These are phyloP conservation scores for Heptranchias perlo DNA, from an alignment of 2,113 vertebrate genomes.

Conservation along the genomic window DNA sequence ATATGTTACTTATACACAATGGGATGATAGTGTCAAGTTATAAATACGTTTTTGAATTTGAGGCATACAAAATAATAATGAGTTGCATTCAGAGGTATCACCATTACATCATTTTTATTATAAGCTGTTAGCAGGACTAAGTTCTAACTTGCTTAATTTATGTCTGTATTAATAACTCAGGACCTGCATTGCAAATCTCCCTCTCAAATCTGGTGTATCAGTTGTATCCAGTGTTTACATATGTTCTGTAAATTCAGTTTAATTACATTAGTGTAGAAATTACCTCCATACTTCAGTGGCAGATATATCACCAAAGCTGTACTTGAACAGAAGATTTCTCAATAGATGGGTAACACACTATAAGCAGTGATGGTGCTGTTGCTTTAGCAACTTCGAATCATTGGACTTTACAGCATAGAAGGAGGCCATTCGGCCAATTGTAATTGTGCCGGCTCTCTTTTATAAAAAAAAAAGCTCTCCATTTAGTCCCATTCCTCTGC, in stretches of 20 bases:
- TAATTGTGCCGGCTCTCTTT: not conserved
- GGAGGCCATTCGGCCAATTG: not conserved
- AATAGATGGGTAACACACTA: not conserved
- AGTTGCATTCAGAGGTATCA: not conserved
- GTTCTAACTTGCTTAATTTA: not conserved
- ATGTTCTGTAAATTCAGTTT: not conserved
- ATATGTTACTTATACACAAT: slow-evolving; percentile 33
- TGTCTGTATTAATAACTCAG: not conserved
- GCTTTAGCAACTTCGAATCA: not conserved
- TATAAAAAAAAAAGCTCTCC: not conserved
- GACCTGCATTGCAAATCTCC: not conserved
- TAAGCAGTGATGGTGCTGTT: not conserved
- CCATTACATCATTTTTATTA: not conserved
- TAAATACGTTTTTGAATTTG: not conserved
- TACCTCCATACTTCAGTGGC: not conserved
- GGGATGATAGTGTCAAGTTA: slow-evolving; percentile 22
- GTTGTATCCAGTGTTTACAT: not conserved
- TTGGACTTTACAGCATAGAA: not conserved
- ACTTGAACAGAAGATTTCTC: not conserved
- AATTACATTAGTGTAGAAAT: not conserved
- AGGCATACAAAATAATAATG: not conserved
- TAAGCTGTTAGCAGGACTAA: not conserved
- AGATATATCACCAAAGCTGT: not conserved
- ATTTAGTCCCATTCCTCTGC: not conserved
- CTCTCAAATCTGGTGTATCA: not conserved